Base-by-base conservation (phyloP, 2,113 vertebrate species). In the Elephas maximus region DNA sequence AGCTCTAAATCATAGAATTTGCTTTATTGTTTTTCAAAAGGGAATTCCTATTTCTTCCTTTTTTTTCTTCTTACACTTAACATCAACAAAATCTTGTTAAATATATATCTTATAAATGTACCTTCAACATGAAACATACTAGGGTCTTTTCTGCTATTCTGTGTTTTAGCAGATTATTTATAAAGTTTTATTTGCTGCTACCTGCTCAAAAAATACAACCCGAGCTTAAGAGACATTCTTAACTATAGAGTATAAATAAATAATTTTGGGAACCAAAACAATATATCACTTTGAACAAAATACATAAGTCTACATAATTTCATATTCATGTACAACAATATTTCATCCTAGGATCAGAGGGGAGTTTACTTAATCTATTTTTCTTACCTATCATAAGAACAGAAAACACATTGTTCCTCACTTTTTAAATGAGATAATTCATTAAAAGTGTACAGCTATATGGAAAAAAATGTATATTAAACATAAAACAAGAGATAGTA, bases 341-440 rank as follows among this genome's bases (percentile, higher is more conserved):
- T 65, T 95, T 88, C 5, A 9, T 77, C 85, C 11, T 87, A 77
- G 23, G 5, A 74, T 96, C 88, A 67, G 0, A 77, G 67, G 6
- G 77, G 33, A 74, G 1, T 53, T 76, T 11, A 83, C 57, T 90
- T 86, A 45, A 0, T 37, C 11, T 88, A 48, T 5, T 67, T 94
- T 92, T 82, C 51, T 63, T 63, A 67, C 6, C 63, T 81, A 62
- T 65, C 41, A 83, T 8, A 77, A 86, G 3, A n/a, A 93, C 7
- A 77, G 15, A 92, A 62, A 78, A 69, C 67, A 67, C 80, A 57
- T 71, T 65, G 5, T 73, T 77, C 41, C 48, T n/a, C 21, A 71
- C 45, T 69, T 78, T 94, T 62, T 80, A 94, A 93, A 79, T 90
- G 45, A 77, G 7, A 45, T 23, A 94, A 44, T 92, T 95, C 3